phyloP scores from a whole-genome alignment of 1,140 invertebrate species.

The Hylyphantes graminicola region DNA sequence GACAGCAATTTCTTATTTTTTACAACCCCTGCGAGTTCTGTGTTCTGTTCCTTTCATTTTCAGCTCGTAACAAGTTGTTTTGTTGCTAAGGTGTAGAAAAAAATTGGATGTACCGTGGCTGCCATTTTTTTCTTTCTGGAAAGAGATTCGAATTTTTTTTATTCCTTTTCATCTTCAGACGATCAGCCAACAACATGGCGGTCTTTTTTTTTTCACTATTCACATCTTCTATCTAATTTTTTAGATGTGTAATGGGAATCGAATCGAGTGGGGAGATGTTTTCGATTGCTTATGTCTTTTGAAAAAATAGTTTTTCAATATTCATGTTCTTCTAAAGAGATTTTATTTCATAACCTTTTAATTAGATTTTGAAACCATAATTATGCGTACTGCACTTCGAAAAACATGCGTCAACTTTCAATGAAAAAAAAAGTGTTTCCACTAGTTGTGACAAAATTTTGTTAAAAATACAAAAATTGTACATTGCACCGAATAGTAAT shows the following conservation, averaged over 20 bases:
- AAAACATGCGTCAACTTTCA: no score
- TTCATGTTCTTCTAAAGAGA: no score
- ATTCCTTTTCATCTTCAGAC: neutral
- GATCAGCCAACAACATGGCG: neutral
- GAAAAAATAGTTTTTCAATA: no score
- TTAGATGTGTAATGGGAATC: slow-evolving; percentile 21
- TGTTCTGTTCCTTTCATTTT: neutral
- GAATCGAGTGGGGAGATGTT: slow-evolving; percentile 12
- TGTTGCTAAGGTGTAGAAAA: slow-evolving; percentile 8
- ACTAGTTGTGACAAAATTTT: no score
- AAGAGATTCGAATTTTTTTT: neutral
- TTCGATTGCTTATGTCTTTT: no score
- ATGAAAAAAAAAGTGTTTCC: no score
- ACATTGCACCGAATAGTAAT: no score
- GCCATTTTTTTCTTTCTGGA: slow-evolving; percentile 11
- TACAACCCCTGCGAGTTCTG: neutral
- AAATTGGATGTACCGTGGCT: neutral
- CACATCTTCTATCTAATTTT: neutral
- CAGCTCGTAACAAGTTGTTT: slow-evolving; percentile 39
- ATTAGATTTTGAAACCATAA: no score
- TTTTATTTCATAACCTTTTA: no score
- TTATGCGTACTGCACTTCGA: no score
- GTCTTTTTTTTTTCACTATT: neutral
- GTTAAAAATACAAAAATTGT: no score
- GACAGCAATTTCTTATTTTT: slow-evolving; percentile 24